Evolutionary conservation across 2,113 vertebrate species (phyloP).

Genomic region (Erythrolamprus reginae): DNA sequence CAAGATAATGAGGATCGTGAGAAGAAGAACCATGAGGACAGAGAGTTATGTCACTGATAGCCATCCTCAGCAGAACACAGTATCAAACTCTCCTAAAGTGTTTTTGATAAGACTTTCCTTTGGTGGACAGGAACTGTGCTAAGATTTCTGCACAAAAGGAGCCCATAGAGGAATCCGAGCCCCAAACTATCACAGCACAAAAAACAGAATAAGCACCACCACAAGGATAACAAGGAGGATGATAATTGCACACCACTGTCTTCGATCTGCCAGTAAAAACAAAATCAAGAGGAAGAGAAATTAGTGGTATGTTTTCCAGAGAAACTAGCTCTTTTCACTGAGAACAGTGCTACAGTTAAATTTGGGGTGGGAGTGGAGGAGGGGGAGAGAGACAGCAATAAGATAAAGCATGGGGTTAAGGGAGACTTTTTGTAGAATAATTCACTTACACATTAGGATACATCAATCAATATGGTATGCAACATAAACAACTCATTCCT

Average conservation of each 20-base stretch:
- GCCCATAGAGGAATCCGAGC: conserved; percentile 8
- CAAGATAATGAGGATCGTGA: neutral
- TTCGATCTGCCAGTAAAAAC: conserved; percentile 77
- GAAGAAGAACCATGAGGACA: neutral
- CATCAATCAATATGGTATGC: neutral
- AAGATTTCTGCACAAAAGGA: conserved; percentile 27
- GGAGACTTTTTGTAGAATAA: neutral
- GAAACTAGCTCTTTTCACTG: neutral
- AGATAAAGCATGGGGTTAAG: accelerated
- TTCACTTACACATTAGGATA: neutral
- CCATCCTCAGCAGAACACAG: conserved; percentile 30
- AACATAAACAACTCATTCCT: neutral
- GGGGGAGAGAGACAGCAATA: neutral
- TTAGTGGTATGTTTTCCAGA: conserved; percentile 24
- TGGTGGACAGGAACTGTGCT: conserved; percentile 2
- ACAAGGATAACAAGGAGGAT: conserved; percentile 83
- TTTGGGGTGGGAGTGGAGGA: neutral
- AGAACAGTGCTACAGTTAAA: neutral
- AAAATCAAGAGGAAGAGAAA: neutral
- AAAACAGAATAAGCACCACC: conserved; percentile 85
- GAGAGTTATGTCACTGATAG: neutral
- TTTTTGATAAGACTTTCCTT: conserved; percentile 34
- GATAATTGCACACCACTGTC: conserved; percentile 96
- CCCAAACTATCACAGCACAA: conserved; percentile 77
- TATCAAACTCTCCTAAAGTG: neutral